phyloP scores from a whole-genome alignment of 1,140 invertebrate species.

The Gryllus bimaculatus region DNA sequence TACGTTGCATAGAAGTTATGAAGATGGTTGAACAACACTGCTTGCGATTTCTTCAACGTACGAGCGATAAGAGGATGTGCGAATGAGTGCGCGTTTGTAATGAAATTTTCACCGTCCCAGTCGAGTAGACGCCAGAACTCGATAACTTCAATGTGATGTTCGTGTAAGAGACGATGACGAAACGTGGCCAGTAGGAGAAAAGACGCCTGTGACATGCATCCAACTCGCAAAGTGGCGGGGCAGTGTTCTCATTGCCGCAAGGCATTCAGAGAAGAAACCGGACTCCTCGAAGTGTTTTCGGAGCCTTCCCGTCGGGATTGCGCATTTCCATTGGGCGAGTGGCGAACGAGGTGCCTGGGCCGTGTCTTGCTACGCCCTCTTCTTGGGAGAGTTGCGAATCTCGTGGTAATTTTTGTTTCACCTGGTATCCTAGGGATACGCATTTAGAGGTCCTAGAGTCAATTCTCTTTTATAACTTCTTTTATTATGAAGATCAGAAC shows the following conservation, averaged over 20 bases:
- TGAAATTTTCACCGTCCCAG: background rate
- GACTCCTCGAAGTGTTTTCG: background rate
- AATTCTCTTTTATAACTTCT: too few species aligned
- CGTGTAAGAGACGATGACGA: background rate
- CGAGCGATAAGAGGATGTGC: background rate
- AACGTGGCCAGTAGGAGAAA: background rate
- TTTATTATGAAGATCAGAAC: too few species aligned
- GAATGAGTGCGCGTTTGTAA: background rate
- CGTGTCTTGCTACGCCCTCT: too few species aligned
- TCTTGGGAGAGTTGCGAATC: too few species aligned
- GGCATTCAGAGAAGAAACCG: background rate
- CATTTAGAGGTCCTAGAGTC: too few species aligned
- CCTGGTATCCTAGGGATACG: too few species aligned
- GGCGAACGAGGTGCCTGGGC: too few species aligned
- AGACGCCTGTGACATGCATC: background rate
- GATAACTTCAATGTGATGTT: background rate
- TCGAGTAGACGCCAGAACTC: background rate
- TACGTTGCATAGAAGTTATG: background rate
- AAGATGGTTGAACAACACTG: background rate
- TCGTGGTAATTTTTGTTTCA: too few species aligned
- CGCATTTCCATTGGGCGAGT: too few species aligned
- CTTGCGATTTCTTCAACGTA: too few species aligned
- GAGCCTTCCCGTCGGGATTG: background rate
- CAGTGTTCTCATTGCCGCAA: background rate
- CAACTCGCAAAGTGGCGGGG: background rate